Percentiles rank a stretch among this genome's conserved stretches.
Conservation (phyloP, 2,888 invertebrate genomes). For the Metalampra italica region DNA sequence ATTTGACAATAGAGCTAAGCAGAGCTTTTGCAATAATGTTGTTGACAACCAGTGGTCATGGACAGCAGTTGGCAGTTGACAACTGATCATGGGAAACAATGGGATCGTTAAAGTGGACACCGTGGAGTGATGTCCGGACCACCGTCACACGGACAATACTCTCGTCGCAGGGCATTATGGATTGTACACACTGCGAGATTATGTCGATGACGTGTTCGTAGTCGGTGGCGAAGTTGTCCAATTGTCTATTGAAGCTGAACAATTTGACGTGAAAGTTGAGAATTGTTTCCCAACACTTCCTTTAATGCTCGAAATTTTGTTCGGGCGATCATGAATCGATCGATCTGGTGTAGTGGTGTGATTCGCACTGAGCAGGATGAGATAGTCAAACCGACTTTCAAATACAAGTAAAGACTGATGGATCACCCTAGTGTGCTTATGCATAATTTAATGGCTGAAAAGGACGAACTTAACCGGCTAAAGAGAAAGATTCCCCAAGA, state of each 20-base stretch:
- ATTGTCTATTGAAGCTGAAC: not conserved
- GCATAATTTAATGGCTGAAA: too few species aligned
- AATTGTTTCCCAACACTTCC: not conserved
- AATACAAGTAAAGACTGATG: too few species aligned
- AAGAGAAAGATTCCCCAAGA: too few species aligned
- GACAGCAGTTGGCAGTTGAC: slow-evolving; percentile 52
- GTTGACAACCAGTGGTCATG: slow-evolving; percentile 24
- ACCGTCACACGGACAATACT: slow-evolving; percentile 50
- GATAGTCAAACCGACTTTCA: too few species aligned
- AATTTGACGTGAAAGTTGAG: not conserved
- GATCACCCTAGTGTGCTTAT: too few species aligned
- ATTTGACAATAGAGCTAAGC: slow-evolving; percentile 18
- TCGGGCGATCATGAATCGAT: too few species aligned
- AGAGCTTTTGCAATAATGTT: slow-evolving; percentile 7
- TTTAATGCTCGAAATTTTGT: too few species aligned
- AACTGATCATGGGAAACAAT: slow-evolving; percentile 69
- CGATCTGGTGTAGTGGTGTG: too few species aligned
- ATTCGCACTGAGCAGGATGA: too few species aligned
- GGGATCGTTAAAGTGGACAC: slow-evolving; percentile 69
- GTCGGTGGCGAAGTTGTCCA: not conserved
- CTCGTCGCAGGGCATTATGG: slow-evolving; percentile 32
- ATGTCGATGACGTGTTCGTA: slow-evolving; percentile 3
- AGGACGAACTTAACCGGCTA: too few species aligned
- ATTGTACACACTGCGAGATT: slow-evolving; percentile 13
- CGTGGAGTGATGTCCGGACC: slow-evolving; percentile 63